phyloP scores from a whole-genome alignment of 2,113 vertebrate species.

The Sinocyclocheilus anophthalmus region DNA sequence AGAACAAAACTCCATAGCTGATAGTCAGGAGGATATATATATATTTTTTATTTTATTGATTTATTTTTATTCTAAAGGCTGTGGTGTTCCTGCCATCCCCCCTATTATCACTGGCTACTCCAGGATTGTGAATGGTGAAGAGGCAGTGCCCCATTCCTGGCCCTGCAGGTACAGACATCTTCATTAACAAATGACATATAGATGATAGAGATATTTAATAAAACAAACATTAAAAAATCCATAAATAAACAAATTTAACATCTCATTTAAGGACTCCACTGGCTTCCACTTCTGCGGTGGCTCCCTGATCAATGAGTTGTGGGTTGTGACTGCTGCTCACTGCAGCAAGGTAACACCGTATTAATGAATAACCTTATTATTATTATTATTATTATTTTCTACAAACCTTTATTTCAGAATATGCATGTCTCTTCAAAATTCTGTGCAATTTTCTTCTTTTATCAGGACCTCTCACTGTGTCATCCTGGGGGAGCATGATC shows the following conservation, averaged over 20 bases:
- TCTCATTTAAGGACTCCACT: conserved; percentile 70
- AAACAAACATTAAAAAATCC: neutral
- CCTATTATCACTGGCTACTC: conserved; percentile 70
- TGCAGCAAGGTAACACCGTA: conserved; percentile 73
- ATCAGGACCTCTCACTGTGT: conserved; percentile 78
- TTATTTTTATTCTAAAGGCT: conserved; percentile 60
- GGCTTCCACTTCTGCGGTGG: conserved; percentile 86
- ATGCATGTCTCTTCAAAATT: too few relatives aligned
- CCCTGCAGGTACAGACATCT: conserved; percentile 69
- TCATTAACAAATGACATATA: neutral
- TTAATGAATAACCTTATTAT: neutral
- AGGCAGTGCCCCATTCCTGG: conserved; percentile 75
- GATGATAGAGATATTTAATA: conserved; percentile 32
- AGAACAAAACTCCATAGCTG: too few relatives aligned
- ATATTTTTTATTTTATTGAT: too few relatives aligned
- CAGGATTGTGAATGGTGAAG: conserved; percentile 76
- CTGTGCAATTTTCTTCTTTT: too few relatives aligned
- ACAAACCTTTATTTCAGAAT: neutral
- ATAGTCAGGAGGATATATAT: too few relatives aligned
- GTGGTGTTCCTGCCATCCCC: conserved; percentile 65
- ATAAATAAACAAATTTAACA: neutral
- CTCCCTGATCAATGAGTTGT: conserved; percentile 80
- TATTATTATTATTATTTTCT: neutral
- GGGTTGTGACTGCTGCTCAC: conserved; percentile 85
- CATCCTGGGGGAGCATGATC: conserved; percentile 83